Evolutionary conservation across 2,888 invertebrate genomes (phyloP).

Genomic region (Smittia aterrima): DNA sequence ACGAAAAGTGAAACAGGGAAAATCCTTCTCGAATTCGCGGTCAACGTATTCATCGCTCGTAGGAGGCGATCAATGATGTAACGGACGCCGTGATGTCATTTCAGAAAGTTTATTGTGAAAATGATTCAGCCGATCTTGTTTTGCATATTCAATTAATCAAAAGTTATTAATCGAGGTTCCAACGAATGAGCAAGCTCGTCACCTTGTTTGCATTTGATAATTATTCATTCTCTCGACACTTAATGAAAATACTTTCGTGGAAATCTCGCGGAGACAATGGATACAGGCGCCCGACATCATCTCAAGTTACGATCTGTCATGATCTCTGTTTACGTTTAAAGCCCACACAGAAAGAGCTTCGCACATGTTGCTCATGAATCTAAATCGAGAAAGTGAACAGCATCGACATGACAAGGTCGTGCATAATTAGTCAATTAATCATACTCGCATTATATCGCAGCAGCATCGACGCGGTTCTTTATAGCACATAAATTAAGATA

Average conservation of each 20-base stretch:
- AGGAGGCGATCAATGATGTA: neutral
- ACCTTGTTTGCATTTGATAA: neutral
- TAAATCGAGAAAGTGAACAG: neutral
- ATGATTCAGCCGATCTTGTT: neutral
- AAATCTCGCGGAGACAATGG: no score
- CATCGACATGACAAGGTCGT: neutral
- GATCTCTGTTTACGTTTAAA: neutral
- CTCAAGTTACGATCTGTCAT: neutral
- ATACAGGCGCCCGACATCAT: neutral
- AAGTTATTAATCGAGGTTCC: neutral
- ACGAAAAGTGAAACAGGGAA: neutral
- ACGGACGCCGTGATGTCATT: neutral
- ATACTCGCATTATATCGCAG: neutral
- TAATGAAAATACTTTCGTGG: neutral
- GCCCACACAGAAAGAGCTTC: neutral
- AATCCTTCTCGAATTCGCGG: neutral
- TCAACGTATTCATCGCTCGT: neutral
- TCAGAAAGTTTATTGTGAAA: neutral
- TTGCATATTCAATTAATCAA: neutral
- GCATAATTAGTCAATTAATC: constrained; percentile 22
- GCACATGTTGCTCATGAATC: constrained; percentile 11
- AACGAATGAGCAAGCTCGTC: neutral
- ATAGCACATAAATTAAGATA: neutral
- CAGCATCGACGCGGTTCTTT: constrained; percentile 1
- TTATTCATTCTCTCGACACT: neutral